Evolutionary conservation across 1,140 invertebrate genomes (phyloP), one percentile per base, ranked within the genome.

Genomic region (Sweltsa coloradensis): DNA sequence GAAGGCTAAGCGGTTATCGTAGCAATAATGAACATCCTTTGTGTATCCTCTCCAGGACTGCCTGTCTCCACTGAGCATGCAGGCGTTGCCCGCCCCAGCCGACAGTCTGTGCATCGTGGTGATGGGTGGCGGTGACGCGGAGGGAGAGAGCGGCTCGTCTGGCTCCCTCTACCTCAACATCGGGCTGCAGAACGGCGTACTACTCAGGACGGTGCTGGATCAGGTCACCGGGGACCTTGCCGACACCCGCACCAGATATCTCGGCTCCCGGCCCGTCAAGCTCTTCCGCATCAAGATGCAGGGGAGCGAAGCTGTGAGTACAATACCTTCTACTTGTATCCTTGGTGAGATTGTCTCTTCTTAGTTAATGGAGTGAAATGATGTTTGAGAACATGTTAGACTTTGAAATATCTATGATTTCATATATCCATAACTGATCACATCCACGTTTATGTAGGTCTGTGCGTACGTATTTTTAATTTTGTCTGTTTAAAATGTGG

Each of bases 31-130:
- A n/a, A n/a, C n/a, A n/a, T n/a, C n/a, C n/a, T n/a, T n/a, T n/a
- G n/a, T 43, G 22, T 46, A 21, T 42, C 48, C 36, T 52, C 51
- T 54, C 39, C 55, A 76, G 70, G 88, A 97, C 65, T 97, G 94
- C 66, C 62, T 97, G 21, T 83, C 89, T 1, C 87, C 89, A 11
- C 73, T 96, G 47, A 95, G 91, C 51, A 95, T 97, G 85, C 94
- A 99, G 70, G 88, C 89, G 1, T 64, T 99, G n/a, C 96, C 96
- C 4, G 90, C 93, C 4, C 82, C 89, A 24, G 88, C 97, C 0
- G 95, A 99, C 67, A 96, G 93, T 19, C 70, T 99, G 5, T 97
- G 94, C 62, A 89, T 99, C 53, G 90, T 97, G 6, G 94, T 99
- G 70, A 88, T 89, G 75, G 79, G 78, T 31, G 76, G 73, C 24